Evolutionary conservation across 2,797 vertebrate species (phyloP).

Genomic region (Myotis pilosus): DNA sequence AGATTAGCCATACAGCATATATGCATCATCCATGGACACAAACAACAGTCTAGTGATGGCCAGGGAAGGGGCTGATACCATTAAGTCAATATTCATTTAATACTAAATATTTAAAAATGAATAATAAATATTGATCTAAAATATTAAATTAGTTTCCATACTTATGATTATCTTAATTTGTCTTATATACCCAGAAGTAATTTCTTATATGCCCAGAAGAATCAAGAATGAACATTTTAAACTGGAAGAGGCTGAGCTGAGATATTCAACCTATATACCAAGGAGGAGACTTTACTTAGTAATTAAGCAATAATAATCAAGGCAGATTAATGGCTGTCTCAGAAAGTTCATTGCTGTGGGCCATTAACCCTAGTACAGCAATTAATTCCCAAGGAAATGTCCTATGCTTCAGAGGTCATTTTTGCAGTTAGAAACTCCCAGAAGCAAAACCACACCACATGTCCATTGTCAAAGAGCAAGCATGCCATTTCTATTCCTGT

Average conservation of each 20-base stretch:
- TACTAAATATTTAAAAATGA: background rate
- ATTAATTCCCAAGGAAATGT: slow-evolving; percentile 84
- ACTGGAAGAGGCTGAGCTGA: slow-evolving; percentile 58
- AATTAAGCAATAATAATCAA: slow-evolving; percentile 84
- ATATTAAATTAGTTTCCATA: background rate
- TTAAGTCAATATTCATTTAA: background rate
- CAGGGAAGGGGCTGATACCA: background rate
- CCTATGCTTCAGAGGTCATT: slow-evolving; percentile 81
- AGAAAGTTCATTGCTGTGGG: slow-evolving; percentile 80
- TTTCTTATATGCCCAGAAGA: slow-evolving; percentile 12
- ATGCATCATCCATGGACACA: background rate
- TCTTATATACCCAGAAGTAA: background rate
- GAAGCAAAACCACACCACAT: slow-evolving; percentile 70
- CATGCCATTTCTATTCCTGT: background rate
- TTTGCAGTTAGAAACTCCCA: slow-evolving; percentile 76
- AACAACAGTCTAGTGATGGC: background rate
- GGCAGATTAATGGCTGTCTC: slow-evolving; percentile 82
- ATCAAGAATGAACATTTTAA: slow-evolving; percentile 52
- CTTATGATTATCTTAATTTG: background rate
- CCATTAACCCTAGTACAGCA: slow-evolving; percentile 83
- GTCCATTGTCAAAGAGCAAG: background rate
- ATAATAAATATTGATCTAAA: background rate
- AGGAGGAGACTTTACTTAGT: slow-evolving; percentile 74
- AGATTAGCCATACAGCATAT: background rate
- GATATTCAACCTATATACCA: slow-evolving; percentile 62